Evolutionary conservation across 1,140 invertebrate species (phyloP).

Genomic region (Scaptomyza graminum): DNA sequence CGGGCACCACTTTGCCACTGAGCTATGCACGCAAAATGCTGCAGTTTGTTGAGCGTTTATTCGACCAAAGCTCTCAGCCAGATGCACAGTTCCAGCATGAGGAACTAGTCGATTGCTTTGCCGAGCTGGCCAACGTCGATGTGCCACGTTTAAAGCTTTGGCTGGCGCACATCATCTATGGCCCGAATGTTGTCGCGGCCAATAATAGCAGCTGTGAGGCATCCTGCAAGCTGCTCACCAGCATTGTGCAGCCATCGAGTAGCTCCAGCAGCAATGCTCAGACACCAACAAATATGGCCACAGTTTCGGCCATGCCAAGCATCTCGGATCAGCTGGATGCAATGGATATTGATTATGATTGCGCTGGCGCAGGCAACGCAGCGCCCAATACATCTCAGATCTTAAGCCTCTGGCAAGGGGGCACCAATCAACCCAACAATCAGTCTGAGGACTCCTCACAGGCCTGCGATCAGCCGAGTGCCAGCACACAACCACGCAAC

Average conservation of each 20-base stretch:
- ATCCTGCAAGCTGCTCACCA: conserved; percentile 62
- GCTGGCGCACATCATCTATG: conserved; percentile 88
- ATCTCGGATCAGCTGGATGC: conserved; percentile 83
- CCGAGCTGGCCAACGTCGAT: conserved; percentile 88
- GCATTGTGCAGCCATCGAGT: conserved; percentile 77
- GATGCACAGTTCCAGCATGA: conserved; percentile 87
- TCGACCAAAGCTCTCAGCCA: conserved; percentile 87
- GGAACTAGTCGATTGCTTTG: conserved; percentile 88
- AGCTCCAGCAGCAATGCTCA: conserved; percentile 84
- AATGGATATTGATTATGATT: conserved; percentile 83
- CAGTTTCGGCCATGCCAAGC: conserved; percentile 81
- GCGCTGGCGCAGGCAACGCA: conserved; percentile 67
- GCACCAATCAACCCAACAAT: conserved; percentile 55
- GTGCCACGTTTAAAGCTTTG: conserved; percentile 87
- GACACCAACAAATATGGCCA: conserved; percentile 84
- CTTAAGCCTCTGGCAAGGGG: conserved; percentile 65
- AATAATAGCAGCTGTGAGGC: conserved; percentile 61
- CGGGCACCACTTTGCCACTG: conserved; percentile 87
- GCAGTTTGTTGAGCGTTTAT: conserved; percentile 92
- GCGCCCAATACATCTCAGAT: conserved; percentile 79
- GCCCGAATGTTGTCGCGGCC: conserved; percentile 78
- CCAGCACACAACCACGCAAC: conserved; percentile 85
- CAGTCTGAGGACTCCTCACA: conserved; percentile 68
- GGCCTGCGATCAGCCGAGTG: conserved; percentile 54
- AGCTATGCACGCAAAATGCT: conserved; percentile 91